Evolutionary conservation across 2,113 vertebrate genomes (phyloP).

Genomic region (Pygoscelis adeliae): DNA sequence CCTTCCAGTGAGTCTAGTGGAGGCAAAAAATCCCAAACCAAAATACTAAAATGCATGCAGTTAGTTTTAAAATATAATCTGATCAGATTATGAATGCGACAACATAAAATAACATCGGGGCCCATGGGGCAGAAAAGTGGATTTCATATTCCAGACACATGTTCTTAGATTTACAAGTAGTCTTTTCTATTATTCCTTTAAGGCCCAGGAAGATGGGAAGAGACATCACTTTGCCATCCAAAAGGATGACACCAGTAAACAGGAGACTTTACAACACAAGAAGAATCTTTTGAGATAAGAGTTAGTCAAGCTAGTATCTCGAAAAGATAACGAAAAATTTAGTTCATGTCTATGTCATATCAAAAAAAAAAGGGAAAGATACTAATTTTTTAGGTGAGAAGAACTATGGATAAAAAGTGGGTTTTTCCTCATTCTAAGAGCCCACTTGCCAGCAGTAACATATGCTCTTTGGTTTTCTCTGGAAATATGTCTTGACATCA

Average conservation of each 20-base stretch:
- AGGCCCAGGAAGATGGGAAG: not conserved
- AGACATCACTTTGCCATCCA: not conserved
- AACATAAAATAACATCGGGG: not conserved
- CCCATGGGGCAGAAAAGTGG: not conserved
- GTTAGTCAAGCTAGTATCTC: not conserved
- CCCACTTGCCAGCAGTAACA: not conserved
- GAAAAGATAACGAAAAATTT: not conserved
- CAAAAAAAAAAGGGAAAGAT: not conserved
- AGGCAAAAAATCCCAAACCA: not conserved
- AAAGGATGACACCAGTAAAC: not conserved
- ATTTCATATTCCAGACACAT: not conserved
- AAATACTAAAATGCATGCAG: not conserved
- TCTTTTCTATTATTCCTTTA: not conserved
- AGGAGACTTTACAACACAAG: not conserved
- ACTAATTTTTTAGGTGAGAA: not conserved
- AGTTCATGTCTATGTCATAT: not conserved
- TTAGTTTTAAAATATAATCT: not conserved
- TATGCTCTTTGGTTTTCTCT: not conserved
- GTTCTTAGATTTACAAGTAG: not conserved
- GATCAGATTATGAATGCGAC: not conserved
- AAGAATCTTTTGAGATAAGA: not conserved
- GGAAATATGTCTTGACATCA: not conserved
- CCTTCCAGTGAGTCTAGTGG: not conserved
- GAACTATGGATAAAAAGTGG: not conserved
- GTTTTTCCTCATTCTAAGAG: not conserved